A percentile compares a stretch with the other conserved stretches of the same genome.
These are phyloP conservation scores for Cordilura impudica DNA, from an alignment of 2,888 invertebrate species.

Conservation along the genomic window DNA sequence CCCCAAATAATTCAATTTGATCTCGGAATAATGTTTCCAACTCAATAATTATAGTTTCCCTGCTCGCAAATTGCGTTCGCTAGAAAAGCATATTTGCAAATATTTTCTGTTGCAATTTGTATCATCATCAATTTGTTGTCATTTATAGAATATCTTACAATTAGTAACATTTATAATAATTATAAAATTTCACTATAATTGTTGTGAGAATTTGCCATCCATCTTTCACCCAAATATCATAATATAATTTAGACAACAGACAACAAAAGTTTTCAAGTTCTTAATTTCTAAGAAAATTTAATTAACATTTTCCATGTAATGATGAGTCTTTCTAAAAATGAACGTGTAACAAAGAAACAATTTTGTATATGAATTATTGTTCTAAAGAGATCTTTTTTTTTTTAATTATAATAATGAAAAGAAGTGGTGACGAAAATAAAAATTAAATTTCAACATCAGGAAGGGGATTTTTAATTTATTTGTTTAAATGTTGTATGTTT, in stretches of 20 bases:
- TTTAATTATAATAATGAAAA: neutral
- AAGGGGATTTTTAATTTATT: neutral
- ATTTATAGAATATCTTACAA: too few species aligned
- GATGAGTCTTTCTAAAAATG: slow-evolving; percentile 9
- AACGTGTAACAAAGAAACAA: slow-evolving; percentile 32
- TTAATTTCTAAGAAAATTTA: slow-evolving; percentile 41
- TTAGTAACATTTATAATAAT: neutral
- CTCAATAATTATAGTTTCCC: too few species aligned
- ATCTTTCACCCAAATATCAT: neutral
- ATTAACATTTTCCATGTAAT: slow-evolving; percentile 29
- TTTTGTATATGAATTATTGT: slow-evolving; percentile 19
- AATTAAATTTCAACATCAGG: neutral
- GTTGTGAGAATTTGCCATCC: slow-evolving; percentile 36
- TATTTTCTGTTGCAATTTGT: too few species aligned
- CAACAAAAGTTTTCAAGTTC: slow-evolving; percentile 1
- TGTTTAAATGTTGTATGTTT: neutral
- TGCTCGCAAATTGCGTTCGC: too few species aligned
- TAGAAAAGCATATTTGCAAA: too few species aligned
- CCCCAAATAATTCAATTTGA: too few species aligned
- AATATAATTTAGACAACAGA: neutral
- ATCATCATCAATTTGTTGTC: too few species aligned
- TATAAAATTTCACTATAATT: slow-evolving; percentile 15
- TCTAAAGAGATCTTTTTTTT: slow-evolving; percentile 6
- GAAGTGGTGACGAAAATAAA: slow-evolving; percentile 12
- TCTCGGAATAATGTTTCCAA: too few species aligned